These are phyloP conservation scores for Bibio marci DNA, from an alignment of 2,888 invertebrate species.

Conservation along the genomic window DNA sequence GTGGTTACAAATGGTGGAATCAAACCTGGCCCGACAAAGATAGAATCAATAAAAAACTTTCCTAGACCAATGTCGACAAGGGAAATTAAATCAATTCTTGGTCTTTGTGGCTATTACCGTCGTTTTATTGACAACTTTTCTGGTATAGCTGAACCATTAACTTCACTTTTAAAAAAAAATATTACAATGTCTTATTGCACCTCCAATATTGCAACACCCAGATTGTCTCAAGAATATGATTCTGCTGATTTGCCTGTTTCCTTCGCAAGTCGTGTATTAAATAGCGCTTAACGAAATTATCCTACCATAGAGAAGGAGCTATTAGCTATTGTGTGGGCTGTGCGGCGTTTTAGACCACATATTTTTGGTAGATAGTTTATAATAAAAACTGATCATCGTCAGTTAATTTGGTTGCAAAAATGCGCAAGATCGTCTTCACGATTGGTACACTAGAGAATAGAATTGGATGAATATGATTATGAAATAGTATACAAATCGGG, in stretches of 20 bases:
- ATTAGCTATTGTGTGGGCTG: neutral
- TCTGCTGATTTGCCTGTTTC: neutral
- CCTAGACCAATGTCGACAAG: neutral
- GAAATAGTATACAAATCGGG: too few relatives aligned
- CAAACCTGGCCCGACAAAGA: neutral
- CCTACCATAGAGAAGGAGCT: neutral
- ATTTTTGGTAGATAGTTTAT: too few relatives aligned
- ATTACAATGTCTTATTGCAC: neutral
- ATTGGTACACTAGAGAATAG: too few relatives aligned
- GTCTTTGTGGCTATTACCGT: neutral
- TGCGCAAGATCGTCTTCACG: too few relatives aligned
- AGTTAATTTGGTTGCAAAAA: too few relatives aligned
- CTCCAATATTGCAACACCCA: neutral
- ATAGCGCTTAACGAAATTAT: neutral
- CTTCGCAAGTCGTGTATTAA: neutral
- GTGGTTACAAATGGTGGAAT: neutral
- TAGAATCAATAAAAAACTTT: neutral
- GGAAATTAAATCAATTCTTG: neutral
- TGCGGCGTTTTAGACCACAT: too few relatives aligned
- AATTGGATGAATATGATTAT: too few relatives aligned
- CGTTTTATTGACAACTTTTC: neutral
- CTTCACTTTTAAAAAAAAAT: neutral
- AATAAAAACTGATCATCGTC: too few relatives aligned
- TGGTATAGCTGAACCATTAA: neutral
- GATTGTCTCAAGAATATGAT: neutral